Evolutionary conservation across 2,888 invertebrate genomes (phyloP), one percentile per base, ranked within the genome.

Genomic region (Ormia ochracea): DNA sequence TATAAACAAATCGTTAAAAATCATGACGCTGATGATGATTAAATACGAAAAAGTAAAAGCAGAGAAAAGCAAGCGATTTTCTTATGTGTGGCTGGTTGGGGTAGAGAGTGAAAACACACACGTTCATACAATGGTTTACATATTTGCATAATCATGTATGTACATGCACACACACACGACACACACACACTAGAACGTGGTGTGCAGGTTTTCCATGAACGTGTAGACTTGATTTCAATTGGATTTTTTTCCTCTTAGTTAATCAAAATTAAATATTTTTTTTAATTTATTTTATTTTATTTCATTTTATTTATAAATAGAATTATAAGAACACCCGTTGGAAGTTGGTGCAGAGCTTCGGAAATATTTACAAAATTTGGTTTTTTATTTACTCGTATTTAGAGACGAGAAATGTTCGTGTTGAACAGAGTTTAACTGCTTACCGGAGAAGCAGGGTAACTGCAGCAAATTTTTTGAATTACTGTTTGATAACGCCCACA

Each of bases 1-100:
- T n/a, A n/a, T 80, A 80, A 80, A 80, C 75, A 80, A 80, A 75
- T 80, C 79, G 68, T 80, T 72, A 80, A 75, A 66, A 38, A 54
- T 66, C 12, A 28, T 41, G 10, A 52, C 14, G 31, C 26, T 54
- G 33, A 59, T 61, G 31, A 41, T 41, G 9, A 68, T 43, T 58
- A 58, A 54, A 33, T 23, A 52, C 12, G 23, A 43, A 69, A 50
- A 68, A 58, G 23, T 52, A 36, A 63, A 48, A 28, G 26, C 31
- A 43, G 12, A 1, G 14, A 36, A 21, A 31, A 26, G 50, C 3
- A 6, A 19, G n/a, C n/a, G n/a, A n/a, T n/a, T n/a, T n/a, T n/a
- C n/a, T n/a, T n/a, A n/a, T 48, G 19, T 3, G 2, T 9, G 36
- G 7, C 45, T 36, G 21, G n/a, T 3, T 12, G 41, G 10, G 12